Base-by-base conservation (phyloP, 2,797 vertebrate genomes). In the Alcedo quadribrachys region DNA sequence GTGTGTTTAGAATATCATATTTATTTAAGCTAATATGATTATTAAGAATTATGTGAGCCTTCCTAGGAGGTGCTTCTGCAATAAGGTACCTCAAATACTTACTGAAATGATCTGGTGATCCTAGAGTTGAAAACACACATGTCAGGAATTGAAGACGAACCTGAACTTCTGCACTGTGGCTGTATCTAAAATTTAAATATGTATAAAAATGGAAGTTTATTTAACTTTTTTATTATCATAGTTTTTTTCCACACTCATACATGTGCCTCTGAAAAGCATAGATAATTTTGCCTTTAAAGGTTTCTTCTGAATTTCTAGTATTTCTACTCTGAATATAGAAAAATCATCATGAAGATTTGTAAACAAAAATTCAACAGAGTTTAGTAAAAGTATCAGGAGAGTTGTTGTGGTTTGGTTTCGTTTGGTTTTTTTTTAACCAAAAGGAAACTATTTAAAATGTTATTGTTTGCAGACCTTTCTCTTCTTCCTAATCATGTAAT, bases 101-200 rank as follows among this genome's bases (percentile, higher is more conserved):
- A 99, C 99, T 98, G 98, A 99, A 99, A 97, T 99, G 99, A 97
- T 99, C 99, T 21, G 99, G 99, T 55, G 99, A 99, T 91, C 99
- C 99, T 85, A 99, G 97, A 8, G 99, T 99, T 88, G 99, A 99
- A 98, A 99, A 99, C 67, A 99, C 99, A 58, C 99, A 99, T 5
- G 99, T 99, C 97, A 99, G 98, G 96, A 99, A 99, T 58, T 99
- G 99, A 80, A 99, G 98, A 43, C 99, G 99, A 91, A 99, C 99
- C 97, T 99, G 99, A 96, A 99, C 99, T 97, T 99, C 99, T 1
- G 99, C 99, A 79, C 99, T 99, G 97, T 99, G 99, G 93, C 99
- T 99, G 95, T 99, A 99, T 94, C 99, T 99, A 91, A 58, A 93
- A 91, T 43, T 13, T n/a, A 81, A 92, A 92, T 90, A 58, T 27